Evolutionary conservation across 2,888 invertebrate genomes (phyloP), one percentile per base, ranked within the genome.

Genomic region (Tupiocoris notatus): DNA sequence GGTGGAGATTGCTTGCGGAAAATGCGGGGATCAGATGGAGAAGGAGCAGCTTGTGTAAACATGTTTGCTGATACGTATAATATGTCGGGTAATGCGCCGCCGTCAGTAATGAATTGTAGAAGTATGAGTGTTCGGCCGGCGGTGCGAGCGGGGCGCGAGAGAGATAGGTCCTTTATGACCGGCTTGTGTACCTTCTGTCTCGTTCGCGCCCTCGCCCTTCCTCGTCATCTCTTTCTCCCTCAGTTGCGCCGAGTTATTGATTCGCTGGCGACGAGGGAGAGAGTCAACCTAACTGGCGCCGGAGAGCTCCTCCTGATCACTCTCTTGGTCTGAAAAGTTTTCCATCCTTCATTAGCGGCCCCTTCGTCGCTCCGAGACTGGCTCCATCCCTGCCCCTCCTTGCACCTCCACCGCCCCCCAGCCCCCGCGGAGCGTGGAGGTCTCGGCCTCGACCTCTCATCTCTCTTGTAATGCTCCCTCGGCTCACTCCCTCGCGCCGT

Each of bases 221-320:
- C 12, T 39, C 39, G 39, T 39, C 39, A 3, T 39, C 6, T 12
- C 39, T n/a, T 39, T 39, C 39, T 39, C 39, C 6, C 39, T 39
- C 39, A 12, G 6, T 39, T 12, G 70, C 70, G 25, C 59, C 70
- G 70, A 58, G 70, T 70, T 70, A 70, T 70, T 70, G 70, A 70
- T 70, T 70, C 70, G 24, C 17, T 23, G 3, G 23, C 59, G 70
- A 70, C 70, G 70, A 59, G n/a, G n/a, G n/a, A n/a, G 21, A 67
- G 70, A 70, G 70, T 59, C 70, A 70, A 70, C 70, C 70, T 70
- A 70, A 70, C 70, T 70, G 70, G 70, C 70, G 70, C 70, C 70
- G 59, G 70, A 70, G 70, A 70, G 58, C 70, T 70, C 70, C 70
- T 70, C 70, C 70, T 70, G 70, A 70, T 70, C 70, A 58, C 70